Conservation (phyloP, 2,888 invertebrate species). For the Heliconius aoede region DNA sequence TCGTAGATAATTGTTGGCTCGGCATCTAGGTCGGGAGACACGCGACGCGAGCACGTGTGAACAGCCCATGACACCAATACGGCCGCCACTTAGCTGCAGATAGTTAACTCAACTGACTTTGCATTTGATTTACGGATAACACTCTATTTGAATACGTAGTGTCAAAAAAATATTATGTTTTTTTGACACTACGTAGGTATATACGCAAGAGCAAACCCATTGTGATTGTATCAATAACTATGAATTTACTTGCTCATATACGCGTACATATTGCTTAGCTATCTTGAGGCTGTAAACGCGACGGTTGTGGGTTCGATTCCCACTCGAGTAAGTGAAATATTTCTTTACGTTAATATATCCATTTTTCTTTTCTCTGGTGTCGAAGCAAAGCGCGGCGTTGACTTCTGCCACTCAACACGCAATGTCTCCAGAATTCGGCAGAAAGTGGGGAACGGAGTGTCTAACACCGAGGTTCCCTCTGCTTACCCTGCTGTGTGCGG, state of each 20-base stretch:
- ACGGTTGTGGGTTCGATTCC: too few species aligned
- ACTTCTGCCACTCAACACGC: too few species aligned
- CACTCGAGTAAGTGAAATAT: too few species aligned
- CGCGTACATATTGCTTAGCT: neutral
- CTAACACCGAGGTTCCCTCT: too few species aligned
- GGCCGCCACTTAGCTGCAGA: slow-evolving; percentile 19
- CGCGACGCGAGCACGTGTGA: slow-evolving; percentile 45
- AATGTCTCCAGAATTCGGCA: too few species aligned
- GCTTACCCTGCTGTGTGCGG: too few species aligned
- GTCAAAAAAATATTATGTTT: too few species aligned
- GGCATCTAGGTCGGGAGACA: slow-evolving; percentile 44
- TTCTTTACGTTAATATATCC: too few species aligned
- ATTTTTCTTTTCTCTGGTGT: too few species aligned
- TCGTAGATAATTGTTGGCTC: neutral
- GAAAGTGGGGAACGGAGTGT: too few species aligned
- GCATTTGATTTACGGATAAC: neutral
- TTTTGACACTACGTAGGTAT: neutral
- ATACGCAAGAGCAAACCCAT: neutral
- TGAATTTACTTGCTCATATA: neutral
- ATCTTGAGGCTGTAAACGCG: too few species aligned
- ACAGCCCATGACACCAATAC: slow-evolving; percentile 47
- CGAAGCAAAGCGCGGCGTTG: too few species aligned
- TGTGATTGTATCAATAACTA: neutral
- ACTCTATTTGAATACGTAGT: neutral
- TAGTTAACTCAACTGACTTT: neutral